phyloP scores from a whole-genome alignment of 2,113 vertebrate species.

The Gymnobelideus leadbeateri region DNA sequence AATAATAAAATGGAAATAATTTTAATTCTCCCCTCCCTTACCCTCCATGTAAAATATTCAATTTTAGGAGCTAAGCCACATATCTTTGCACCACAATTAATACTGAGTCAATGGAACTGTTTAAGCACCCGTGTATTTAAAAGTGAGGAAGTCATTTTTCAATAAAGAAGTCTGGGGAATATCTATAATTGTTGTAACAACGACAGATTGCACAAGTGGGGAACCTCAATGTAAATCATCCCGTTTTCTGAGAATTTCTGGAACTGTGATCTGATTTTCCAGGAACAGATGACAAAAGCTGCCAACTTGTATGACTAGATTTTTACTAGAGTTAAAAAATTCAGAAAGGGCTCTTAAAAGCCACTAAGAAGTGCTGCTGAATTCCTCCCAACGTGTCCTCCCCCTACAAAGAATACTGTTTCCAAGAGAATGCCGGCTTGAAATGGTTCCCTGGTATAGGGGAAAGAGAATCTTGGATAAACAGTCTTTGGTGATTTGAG shows the following conservation, averaged over 20 bases:
- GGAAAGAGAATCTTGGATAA: slow-evolving; percentile 26
- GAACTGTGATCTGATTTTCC: slow-evolving; percentile 92
- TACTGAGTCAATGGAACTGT: slow-evolving; percentile 33
- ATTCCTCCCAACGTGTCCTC: slow-evolving; percentile 22
- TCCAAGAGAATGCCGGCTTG: slow-evolving; percentile 55
- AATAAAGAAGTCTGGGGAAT: slow-evolving; percentile 78
- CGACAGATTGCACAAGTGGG: slow-evolving; percentile 85
- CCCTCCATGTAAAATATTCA: background rate
- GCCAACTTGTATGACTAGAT: slow-evolving; percentile 88
- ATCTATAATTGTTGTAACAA: slow-evolving; percentile 80
- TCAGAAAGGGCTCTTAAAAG: slow-evolving; percentile 76
- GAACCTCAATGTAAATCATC: slow-evolving; percentile 90
- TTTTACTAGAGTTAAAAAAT: slow-evolving; percentile 86
- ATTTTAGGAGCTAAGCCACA: background rate
- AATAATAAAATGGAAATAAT: too few relatives aligned
- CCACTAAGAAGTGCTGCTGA: slow-evolving; percentile 65
- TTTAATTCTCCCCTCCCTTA: background rate
- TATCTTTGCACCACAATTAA: background rate
- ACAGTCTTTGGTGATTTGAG: background rate
- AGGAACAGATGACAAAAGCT: slow-evolving; percentile 88
- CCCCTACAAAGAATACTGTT: slow-evolving; percentile 61
- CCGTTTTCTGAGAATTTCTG: slow-evolving; percentile 95
- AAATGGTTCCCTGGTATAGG: slow-evolving; percentile 49
- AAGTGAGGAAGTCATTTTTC: slow-evolving; percentile 77
- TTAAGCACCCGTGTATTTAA: slow-evolving; percentile 38